phyloP scores from a whole-genome alignment of 2,113 vertebrate species.

The Pelmatolapia mariae region DNA sequence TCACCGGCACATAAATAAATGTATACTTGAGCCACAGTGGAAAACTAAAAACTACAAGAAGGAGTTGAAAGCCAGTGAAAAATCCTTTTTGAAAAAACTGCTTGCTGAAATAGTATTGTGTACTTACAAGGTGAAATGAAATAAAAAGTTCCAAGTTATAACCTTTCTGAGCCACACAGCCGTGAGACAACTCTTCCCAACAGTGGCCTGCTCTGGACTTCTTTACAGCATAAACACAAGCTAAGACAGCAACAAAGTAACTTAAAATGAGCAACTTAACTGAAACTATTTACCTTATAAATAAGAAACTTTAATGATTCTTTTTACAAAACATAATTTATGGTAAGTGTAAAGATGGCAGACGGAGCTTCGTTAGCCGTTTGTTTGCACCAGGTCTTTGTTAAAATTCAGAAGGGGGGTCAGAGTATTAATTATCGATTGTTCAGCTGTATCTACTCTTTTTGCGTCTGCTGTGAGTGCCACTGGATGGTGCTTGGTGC shows the following conservation, averaged over 20 bases:
- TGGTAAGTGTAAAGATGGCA: accelerated
- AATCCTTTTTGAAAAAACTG: neutral
- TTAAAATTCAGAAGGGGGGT: neutral
- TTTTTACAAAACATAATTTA: neutral
- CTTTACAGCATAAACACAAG: neutral
- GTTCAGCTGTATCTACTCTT: neutral
- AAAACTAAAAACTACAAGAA: neutral
- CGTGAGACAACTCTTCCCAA: neutral
- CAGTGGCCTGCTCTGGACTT: neutral
- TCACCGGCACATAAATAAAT: neutral
- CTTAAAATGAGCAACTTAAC: neutral
- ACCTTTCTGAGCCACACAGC: neutral
- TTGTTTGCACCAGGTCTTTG: accelerated
- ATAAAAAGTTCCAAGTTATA: neutral
- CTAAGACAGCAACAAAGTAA: neutral
- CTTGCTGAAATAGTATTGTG: neutral
- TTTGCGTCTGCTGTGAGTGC: neutral
- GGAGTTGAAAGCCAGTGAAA: neutral
- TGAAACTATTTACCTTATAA: neutral
- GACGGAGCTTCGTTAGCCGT: accelerated
- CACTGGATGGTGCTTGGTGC: neutral
- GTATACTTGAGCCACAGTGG: neutral
- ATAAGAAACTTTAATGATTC: neutral
- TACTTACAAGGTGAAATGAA: neutral
- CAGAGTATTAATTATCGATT: neutral